Base-by-base conservation (phyloP, 2,113 vertebrate genomes). In the Lycaon pictus region DNA sequence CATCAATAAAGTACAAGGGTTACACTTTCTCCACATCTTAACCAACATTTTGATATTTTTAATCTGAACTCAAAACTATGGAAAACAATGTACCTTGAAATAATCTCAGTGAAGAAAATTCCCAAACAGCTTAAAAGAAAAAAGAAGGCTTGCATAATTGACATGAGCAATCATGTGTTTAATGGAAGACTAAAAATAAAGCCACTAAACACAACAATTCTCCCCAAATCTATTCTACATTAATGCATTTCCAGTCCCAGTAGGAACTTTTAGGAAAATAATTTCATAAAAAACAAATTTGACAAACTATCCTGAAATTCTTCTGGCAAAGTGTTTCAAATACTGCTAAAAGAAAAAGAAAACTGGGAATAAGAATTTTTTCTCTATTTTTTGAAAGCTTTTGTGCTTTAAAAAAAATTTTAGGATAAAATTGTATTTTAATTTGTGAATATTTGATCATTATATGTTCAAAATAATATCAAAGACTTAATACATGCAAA, bases 321-420 rank as follows among this genome's bases (percentile, higher is more conserved):
- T 84, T 83, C 43, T 89, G 63, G 60, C 27, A 72, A 88, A 91
- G 63, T 91, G 51, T 67, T 82, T 76, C 48, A 86, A 95, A 81
- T 84, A 58, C 6, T 37, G 29, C 65, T 90, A 84, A 97, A 92
- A 81, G 29, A 62, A 89, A 23, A 85, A 93, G 20, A 86, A 95
- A 81, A 76, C 27, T 27, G 5, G 3, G 12, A 82, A 95, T 37
- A 27, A 17, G 37, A 55, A 4, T 80, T 22, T 60, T 58, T 72
- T 32, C 53, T 80, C 48, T 51, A 16, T 94, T 81, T 97, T 85
- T 95, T 2, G 81, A 81, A 97, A 76, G 6, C 5, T 79, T 71
- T 82, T 15, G 0, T 37, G 43, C 60, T 81, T 85, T 62, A 35
- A 6, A 88, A 93, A 89, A 55, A 60, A 19, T 8, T 63, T 90